Conservation (phyloP, 2,888 invertebrate genomes). For the Dicroscelio sp. region DNA sequence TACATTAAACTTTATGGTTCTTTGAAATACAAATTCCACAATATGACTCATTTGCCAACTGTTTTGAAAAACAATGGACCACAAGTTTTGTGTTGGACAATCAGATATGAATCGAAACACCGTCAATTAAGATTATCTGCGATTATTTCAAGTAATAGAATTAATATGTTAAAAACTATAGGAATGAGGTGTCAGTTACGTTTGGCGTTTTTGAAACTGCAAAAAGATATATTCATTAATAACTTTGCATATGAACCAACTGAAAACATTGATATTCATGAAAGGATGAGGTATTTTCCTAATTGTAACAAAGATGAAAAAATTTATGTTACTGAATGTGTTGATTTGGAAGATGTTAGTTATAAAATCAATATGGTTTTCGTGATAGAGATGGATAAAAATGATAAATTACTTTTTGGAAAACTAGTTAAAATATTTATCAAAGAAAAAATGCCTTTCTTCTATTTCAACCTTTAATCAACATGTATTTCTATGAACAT, state of each 20-base stretch:
- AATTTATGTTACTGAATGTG: conserved; percentile 19
- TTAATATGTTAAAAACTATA: conserved; percentile 67
- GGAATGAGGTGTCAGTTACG: conserved; percentile 45
- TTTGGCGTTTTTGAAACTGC: conserved; percentile 42
- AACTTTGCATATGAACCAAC: conserved; percentile 27
- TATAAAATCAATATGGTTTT: conserved; percentile 47
- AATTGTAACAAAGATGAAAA: not conserved
- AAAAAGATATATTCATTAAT: conserved; percentile 8
- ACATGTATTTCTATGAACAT: conserved; percentile 34
- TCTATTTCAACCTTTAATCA: conserved; percentile 32
- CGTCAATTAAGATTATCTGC: conserved; percentile 49
- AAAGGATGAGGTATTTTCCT: conserved; percentile 49
- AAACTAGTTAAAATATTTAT: conserved; percentile 33
- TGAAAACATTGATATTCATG: conserved; percentile 30
- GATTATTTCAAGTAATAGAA: conserved; percentile 52
- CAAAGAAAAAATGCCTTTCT: not conserved
- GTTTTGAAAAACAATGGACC: conserved; percentile 62
- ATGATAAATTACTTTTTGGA: conserved; percentile 34
- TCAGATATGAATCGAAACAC: conserved; percentile 66
- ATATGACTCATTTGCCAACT: conserved; percentile 34
- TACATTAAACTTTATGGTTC: conserved; percentile 43
- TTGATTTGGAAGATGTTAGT: not conserved
- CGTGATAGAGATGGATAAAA: conserved; percentile 15
- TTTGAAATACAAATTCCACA: conserved; percentile 61
- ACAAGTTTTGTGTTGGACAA: conserved; percentile 32